Conservation (phyloP, 2,888 invertebrate genomes). For the Caenorhabditis parvicauda region DNA sequence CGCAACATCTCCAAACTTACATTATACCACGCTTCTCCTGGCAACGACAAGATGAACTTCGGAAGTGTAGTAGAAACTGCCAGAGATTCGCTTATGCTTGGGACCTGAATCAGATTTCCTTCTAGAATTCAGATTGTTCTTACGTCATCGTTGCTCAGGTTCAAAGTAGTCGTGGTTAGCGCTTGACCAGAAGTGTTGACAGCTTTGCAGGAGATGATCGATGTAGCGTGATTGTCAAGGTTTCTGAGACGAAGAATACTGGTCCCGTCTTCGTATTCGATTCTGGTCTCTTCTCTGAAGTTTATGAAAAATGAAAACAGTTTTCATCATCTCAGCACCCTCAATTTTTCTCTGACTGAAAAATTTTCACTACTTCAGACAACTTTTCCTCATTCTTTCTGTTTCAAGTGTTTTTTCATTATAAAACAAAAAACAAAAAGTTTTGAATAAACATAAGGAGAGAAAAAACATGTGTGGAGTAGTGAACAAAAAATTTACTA, state of each 20-base stretch:
- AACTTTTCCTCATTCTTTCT: too few species aligned
- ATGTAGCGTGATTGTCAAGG: conserved; percentile 20
- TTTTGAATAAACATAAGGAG: too few species aligned
- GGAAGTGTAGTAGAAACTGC: conserved; percentile 15
- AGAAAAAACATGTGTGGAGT: too few species aligned
- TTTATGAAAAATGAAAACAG: neutral
- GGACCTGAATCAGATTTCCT: conserved; percentile 1
- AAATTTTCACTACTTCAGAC: conserved; percentile 1
- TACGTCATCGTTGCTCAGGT: neutral
- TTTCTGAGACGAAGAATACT: conserved; percentile 25
- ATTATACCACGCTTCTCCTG: conserved; percentile 18
- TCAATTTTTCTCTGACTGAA: neutral
- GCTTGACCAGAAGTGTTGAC: conserved; percentile 35
- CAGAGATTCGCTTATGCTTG: conserved; percentile 19
- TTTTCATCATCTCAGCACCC: too few species aligned
- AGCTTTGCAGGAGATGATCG: conserved; percentile 31
- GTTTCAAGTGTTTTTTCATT: too few species aligned
- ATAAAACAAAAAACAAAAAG: too few species aligned
- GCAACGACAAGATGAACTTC: conserved; percentile 25
- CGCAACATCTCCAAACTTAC: conserved; percentile 1
- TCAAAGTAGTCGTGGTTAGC: conserved; percentile 8
- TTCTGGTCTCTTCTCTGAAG: conserved; percentile 29
- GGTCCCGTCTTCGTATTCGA: conserved; percentile 45
- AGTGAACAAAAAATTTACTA: too few species aligned
- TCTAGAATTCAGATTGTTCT: neutral